phyloP scores from a whole-genome alignment of 1,140 invertebrate genomes.

The Steinernema feltiae region DNA sequence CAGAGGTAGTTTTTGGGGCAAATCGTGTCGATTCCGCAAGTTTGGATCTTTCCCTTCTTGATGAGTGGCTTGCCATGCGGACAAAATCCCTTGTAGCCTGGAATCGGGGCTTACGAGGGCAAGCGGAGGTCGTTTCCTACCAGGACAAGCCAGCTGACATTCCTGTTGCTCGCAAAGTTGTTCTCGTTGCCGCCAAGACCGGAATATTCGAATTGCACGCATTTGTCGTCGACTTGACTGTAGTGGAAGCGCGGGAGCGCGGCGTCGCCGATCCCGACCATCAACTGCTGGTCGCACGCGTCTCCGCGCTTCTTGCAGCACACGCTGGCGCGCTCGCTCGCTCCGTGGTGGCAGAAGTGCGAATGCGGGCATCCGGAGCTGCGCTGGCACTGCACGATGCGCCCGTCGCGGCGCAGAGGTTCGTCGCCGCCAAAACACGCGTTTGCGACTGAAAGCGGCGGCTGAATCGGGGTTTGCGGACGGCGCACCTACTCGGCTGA shows the following conservation, averaged over 20 bases:
- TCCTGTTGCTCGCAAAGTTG: slow-evolving; percentile 72
- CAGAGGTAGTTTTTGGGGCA: slow-evolving; percentile 34
- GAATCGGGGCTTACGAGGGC: no score
- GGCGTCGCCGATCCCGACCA: slow-evolving; percentile 34
- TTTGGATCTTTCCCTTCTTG: slow-evolving; percentile 11
- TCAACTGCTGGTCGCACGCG: slow-evolving; percentile 31
- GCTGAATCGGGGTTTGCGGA: no score
- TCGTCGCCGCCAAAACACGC: slow-evolving; percentile 37
- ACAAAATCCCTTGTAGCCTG: slow-evolving; percentile 30
- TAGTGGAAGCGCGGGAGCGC: slow-evolving; percentile 62
- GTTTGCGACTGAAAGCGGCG: slow-evolving; percentile 32
- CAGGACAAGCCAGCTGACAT: slow-evolving; percentile 69
- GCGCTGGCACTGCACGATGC: slow-evolving; percentile 29
- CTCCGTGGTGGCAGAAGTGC: slow-evolving; percentile 30
- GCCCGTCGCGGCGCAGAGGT: slow-evolving; percentile 18
- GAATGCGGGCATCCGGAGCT: slow-evolving; percentile 23
- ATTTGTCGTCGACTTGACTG: slow-evolving; percentile 65
- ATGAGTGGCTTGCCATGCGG: slow-evolving; percentile 36
- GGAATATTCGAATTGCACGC: slow-evolving; percentile 70
- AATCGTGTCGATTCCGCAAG: slow-evolving; percentile 35
- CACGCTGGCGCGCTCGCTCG: not conserved
- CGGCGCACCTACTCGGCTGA: slow-evolving; percentile 27
- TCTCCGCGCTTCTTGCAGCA: not conserved
- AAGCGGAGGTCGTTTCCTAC: no score
- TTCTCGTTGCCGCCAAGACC: slow-evolving; percentile 78